Conservation (phyloP, 2,888 invertebrate genomes). For the Drosophila prolongata region DNA sequence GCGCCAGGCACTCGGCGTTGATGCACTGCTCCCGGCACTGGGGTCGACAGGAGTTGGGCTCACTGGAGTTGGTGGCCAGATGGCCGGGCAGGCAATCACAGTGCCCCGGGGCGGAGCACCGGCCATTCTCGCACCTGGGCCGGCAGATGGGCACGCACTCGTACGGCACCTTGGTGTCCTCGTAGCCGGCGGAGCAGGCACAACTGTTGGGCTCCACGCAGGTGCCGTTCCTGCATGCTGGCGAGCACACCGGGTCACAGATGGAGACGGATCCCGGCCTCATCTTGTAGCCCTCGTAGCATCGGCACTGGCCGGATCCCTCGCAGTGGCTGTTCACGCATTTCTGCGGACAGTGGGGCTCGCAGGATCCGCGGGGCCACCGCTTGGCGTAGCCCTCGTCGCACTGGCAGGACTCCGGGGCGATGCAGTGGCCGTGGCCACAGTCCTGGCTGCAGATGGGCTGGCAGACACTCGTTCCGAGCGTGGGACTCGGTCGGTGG, state of each 20-base stretch:
- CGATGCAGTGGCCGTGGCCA: conserved; percentile 79
- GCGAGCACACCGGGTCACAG: conserved; percentile 82
- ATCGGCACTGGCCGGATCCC: conserved; percentile 85
- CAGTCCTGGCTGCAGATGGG: conserved; percentile 81
- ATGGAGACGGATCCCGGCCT: conserved; percentile 72
- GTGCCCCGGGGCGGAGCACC: conserved; percentile 84
- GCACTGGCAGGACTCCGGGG: conserved; percentile 81
- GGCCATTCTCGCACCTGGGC: conserved; percentile 83
- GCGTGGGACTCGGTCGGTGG: conserved; percentile 63
- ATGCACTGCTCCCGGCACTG: conserved; percentile 77
- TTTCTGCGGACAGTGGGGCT: conserved; percentile 78
- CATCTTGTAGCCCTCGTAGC: conserved; percentile 85
- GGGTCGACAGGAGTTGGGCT: conserved; percentile 74
- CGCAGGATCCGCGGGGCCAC: conserved; percentile 79
- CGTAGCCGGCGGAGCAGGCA: conserved; percentile 79
- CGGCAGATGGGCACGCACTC: conserved; percentile 79
- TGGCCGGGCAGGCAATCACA: conserved; percentile 85
- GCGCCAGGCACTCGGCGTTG: conserved; percentile 85
- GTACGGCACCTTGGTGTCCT: conserved; percentile 76
- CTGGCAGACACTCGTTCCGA: conserved; percentile 65
- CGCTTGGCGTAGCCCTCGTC: conserved; percentile 79
- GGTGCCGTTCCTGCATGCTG: conserved; percentile 83
- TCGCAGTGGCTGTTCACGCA: conserved; percentile 85
- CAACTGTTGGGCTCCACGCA: conserved; percentile 84
- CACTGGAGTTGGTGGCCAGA: conserved; percentile 66